Evolutionary conservation across 37 sponge, comb jelly and placozoan species (phyloP).

Genomic region (Petrosia ficiformis): DNA sequence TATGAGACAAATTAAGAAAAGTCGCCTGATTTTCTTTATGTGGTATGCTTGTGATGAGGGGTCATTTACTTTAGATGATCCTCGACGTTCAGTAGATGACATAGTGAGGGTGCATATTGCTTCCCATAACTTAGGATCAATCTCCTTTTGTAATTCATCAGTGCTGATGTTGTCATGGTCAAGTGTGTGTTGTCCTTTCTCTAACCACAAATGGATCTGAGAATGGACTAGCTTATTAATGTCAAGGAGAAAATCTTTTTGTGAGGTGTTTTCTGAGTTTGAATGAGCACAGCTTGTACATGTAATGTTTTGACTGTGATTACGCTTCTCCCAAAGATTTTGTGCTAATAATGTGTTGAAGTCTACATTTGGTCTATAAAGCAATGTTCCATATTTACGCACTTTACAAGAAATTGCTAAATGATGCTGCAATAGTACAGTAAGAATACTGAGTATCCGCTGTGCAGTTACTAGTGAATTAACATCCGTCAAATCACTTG

Average conservation of each 20-base stretch:
- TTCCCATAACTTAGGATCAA: not conserved
- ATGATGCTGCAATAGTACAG: slow-evolving; percentile 2
- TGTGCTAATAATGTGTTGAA: not conserved
- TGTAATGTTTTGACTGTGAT: no score
- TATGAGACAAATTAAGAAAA: slow-evolving; percentile 5
- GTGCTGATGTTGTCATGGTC: not conserved
- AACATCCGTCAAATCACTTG: no score
- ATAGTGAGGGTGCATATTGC: slow-evolving; percentile 8
- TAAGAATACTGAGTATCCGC: slow-evolving; percentile 11
- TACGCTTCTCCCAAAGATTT: slow-evolving; percentile 2
- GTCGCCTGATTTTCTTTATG: slow-evolving; percentile 1
- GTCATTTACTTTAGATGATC: not conserved
- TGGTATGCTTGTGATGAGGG: not conserved
- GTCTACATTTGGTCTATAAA: slow-evolving; percentile 26
- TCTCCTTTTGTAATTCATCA: not conserved
- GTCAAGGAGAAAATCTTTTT: no score
- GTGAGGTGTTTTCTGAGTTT: no score
- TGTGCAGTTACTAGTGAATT: not conserved
- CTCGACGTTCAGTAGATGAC: slow-evolving; percentile 1
- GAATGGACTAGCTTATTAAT: no score
- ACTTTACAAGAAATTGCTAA: slow-evolving; percentile 4
- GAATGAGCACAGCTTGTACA: no score
- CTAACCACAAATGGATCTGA: no score
- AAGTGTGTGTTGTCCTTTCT: no score
- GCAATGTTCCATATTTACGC: slow-evolving; percentile 13